phyloP scores from a whole-genome alignment of 2,888 invertebrate species.

The Chalcosyrphus nemorum region DNA sequence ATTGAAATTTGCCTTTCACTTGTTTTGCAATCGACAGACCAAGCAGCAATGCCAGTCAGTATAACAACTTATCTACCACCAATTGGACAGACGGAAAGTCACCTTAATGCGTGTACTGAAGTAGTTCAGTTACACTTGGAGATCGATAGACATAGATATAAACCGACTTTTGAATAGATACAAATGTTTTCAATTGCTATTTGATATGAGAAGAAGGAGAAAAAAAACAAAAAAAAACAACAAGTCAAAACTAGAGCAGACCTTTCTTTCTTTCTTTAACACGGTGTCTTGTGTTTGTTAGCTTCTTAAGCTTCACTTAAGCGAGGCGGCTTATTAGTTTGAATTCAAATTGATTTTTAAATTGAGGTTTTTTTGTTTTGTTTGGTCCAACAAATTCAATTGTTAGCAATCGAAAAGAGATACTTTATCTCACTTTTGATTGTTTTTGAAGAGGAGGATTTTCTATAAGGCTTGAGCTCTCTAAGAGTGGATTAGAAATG shows the following conservation, averaged over 20 bases:
- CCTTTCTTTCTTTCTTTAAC: slow-evolving; percentile 40
- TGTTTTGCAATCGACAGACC: slow-evolving; percentile 63
- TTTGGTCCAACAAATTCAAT: neutral
- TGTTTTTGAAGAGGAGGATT: slow-evolving; percentile 30
- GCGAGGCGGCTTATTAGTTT: slow-evolving; percentile 31
- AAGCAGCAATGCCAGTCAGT: slow-evolving; percentile 12
- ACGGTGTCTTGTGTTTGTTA: slow-evolving; percentile 11
- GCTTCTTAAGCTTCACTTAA: slow-evolving; percentile 43
- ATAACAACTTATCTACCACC: slow-evolving; percentile 33
- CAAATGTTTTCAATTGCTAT: slow-evolving; percentile 44
- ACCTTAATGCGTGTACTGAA: slow-evolving; percentile 58
- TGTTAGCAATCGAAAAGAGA: slow-evolving; percentile 2
- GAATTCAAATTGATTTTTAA: slow-evolving; percentile 48
- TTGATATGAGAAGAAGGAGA: neutral
- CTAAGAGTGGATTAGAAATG: slow-evolving; percentile 22
- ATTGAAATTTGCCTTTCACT: slow-evolving; percentile 69
- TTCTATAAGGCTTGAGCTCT: neutral
- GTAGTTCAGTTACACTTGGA: slow-evolving; percentile 50
- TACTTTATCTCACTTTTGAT: slow-evolving; percentile 40
- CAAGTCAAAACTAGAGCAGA: slow-evolving; percentile 42
- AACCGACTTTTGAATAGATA: slow-evolving; percentile 40
- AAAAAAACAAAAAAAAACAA: too few relatives aligned
- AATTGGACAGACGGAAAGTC: slow-evolving; percentile 57
- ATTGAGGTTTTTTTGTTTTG: slow-evolving; percentile 3
- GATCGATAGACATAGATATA: slow-evolving; percentile 38